phyloP scores from a whole-genome alignment of 1,140 invertebrate species.

The Lutraria rhynchaena region DNA sequence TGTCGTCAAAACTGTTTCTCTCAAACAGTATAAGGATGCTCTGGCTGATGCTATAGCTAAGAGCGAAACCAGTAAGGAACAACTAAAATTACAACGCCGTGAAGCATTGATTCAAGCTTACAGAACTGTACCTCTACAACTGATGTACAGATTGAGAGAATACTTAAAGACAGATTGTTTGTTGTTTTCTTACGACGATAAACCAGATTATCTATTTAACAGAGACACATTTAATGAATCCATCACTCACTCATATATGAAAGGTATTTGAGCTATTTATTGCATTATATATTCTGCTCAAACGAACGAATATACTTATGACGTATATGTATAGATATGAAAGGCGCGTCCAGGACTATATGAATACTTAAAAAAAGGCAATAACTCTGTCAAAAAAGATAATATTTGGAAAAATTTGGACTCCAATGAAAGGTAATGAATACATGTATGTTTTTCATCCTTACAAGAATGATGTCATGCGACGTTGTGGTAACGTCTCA shows the following conservation, averaged over 20 bases:
- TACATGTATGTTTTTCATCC: no score
- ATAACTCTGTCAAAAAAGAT: no score
- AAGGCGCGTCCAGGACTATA: no score
- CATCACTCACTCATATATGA: background rate
- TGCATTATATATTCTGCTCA: no score
- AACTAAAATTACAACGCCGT: constrained; percentile 22
- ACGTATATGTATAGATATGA: no score
- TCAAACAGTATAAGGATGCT: background rate
- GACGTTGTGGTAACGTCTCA: no score
- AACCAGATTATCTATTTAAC: constrained; percentile 31
- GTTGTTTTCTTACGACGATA: constrained; percentile 51
- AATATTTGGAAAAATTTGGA: no score
- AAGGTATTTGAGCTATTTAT: background rate
- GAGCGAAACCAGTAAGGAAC: background rate
- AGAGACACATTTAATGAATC: background rate
- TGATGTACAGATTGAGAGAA: constrained; percentile 11
- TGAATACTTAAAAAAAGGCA: no score
- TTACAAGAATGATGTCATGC: no score
- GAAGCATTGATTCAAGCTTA: constrained; percentile 44
- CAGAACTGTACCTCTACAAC: constrained; percentile 15
- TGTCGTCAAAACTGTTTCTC: background rate
- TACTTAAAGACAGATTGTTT: constrained; percentile 42
- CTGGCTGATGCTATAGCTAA: background rate
- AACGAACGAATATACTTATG: no score
- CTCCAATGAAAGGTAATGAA: no score